Base-by-base conservation (phyloP, 2,797 vertebrate genomes). In the Onychomys leucogaster region DNA sequence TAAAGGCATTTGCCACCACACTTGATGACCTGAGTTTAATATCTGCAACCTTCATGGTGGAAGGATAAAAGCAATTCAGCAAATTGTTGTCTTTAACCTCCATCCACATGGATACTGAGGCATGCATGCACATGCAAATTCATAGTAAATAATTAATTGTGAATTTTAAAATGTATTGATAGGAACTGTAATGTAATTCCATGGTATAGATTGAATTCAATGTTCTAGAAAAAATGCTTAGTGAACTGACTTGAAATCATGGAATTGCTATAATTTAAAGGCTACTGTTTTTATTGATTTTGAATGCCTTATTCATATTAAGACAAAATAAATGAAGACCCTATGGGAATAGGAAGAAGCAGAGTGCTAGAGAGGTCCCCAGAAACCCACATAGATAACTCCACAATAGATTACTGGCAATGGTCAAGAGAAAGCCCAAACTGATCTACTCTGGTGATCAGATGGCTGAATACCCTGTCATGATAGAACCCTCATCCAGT, bases 71-170 rank as follows among this genome's bases (percentile, higher is more conserved):
- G 13, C 3, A 2, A 34, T 6, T 34, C 19, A 14, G 19, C 14
- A 71, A 55, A 11, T 49, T 49, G 8, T 41, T 67, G 32, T 29
- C 8, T 37, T 41, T 41, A 14, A 12, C 14, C n/a, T 87, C 25
- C 61, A n/a, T 23, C n/a, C 1, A 11, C n/a, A 19, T 25, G 3
- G 1, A 55, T 23, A 27, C 4, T 19, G 2, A 55, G 13, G 13
- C 6, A 57, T 37, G 29, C 2, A 12, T 12, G 2, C 34, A 55
- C 23, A 17, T 52, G n/a, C 8, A 87, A 3, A 71, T 25, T 17
- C 23, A 11, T 7, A 55, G 14, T 37, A 55, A 37, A 55, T 41
- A 41, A 41, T 55, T 37, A 57, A 41, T 4, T 55, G 13, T 19
- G 46, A 17, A 10, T 71, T 87, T n/a, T 25, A 19, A 52, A 71